Conservation (phyloP, 2,888 invertebrate genomes). For the Synanthedon formicaeformis region DNA sequence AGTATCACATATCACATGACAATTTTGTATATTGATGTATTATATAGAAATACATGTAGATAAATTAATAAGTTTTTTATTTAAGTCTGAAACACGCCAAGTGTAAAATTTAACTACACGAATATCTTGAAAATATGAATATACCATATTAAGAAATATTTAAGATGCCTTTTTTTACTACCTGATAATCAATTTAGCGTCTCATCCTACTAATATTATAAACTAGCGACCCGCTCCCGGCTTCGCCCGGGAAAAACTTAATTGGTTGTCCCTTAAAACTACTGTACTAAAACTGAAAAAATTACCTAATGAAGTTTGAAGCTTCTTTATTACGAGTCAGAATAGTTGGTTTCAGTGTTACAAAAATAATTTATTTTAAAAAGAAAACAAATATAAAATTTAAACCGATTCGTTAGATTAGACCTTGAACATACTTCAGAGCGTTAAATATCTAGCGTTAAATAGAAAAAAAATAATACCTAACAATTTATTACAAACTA, state of each 20-base stretch:
- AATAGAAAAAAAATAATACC: too few species aligned
- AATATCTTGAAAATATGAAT: slow-evolving; percentile 26
- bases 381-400: too few species aligned
- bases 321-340: too few species aligned
- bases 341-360: too few species aligned
- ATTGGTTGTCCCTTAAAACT: too few species aligned
- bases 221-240: background rate
- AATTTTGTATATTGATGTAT: slow-evolving; percentile 63
- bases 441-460: too few species aligned
- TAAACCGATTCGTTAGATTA: too few species aligned
- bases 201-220: background rate
- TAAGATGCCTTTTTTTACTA: background rate
- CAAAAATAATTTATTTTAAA: too few species aligned
- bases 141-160: slow-evolving; percentile 9
- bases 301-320: too few species aligned
- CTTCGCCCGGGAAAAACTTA: background rate
- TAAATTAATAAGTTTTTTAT: slow-evolving; percentile 23
- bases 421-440: too few species aligned
- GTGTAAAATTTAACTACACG: slow-evolving; percentile 31
- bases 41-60: slow-evolving; percentile 54
- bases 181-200: background rate
- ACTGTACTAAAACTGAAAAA: too few species aligned
- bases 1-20: slow-evolving; percentile 53
- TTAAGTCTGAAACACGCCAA: slow-evolving; percentile 40
- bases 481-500: too few species aligned